Evolutionary conservation across 2,113 vertebrate species (phyloP), one percentile per base, ranked within the genome.

Genomic region (Ariopsis seemanni): DNA sequence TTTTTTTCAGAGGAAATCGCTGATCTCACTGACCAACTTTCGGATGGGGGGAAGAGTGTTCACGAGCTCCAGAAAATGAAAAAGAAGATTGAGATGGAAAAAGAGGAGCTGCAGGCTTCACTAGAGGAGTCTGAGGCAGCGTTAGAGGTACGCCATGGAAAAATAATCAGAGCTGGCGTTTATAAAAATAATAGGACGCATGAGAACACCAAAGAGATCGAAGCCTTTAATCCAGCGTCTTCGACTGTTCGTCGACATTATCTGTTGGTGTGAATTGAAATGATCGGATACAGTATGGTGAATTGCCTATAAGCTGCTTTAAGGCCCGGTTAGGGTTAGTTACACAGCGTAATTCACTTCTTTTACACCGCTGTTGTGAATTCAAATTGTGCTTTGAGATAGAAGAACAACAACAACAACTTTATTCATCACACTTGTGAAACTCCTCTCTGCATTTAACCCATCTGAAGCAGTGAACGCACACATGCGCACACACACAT

Each of bases 11-110:
- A 96, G 91, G 95, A 96, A 91, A 87, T 95, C 18, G 72, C 92
- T 7, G 95, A 96, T 90, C 93, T 96, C 0, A 95, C 93, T 22
- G 96, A 96, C 85, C 96, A 96, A 92, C 94, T 96, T 27, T 94
- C 95, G 1, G 94, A 96, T 11, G 96, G 95, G 48, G 95, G 95
- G 0, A 96, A 96, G 89, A 96, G 94, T 3, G 93, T 96, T 82
- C 95, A 96, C 0, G 96, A 96, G 92, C 94, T 96, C 48, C 96
- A 96, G 89, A 96, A 96, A 79, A 91, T 94, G 53, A 96, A 95
- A 89, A 96, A 96, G 93, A 96, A 96, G 91, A 94, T 95, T 0
- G 95, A 96, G 91, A 96, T 96, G 95, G 96, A 96, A 90, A 96
- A 95, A 65, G 96, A 96, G 2, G 96, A 96, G 91, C 85, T 96